Evolutionary conservation across 2,797 vertebrate species (phyloP), one percentile per base, ranked within the genome.

Genomic region (Peromyscus attwateri): DNA sequence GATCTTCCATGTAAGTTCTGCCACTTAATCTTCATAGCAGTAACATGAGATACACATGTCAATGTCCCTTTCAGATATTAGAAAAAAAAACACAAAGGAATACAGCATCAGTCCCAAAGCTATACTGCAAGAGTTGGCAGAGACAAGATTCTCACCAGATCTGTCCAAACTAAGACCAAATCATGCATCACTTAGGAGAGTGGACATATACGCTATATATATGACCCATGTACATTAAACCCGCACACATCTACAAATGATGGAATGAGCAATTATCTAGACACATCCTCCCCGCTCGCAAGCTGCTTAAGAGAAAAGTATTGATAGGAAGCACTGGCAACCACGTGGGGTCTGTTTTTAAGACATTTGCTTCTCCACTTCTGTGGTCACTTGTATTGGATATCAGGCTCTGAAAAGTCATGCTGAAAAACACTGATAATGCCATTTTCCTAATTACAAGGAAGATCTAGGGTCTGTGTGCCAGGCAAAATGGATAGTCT

Each of bases 301-400:
- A 55, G 25, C 89, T 92, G 43, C 29, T 29, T 27, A 94, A 83
- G 77, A 73, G 55, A 87, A 90, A 94, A 83, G 1, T 76, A 79
- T 3, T 60, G 49, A 87, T 17, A 49, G 19, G 81, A 40, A 40
- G 49, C 40, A 52, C 77, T 40, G 16, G 14, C 64, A 93, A 66
- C 29, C 17, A 64, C 31, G 70, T n/a, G 17, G 31, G 25, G 0
- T 64, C 64, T 68, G 14, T 83, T 70, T 85, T 91, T 60, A 79
- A 89, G 68, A 89, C 27, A 6, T 37, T 81, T 79, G 31, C 19
- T 70, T 43, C 21, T 25, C 40, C 3, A 29, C 6, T 12, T 16
- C 23, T 8, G 21, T 64, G n/a, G 43, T 37, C 5, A 37, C 31
- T 7, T 71, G 34, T 62, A 29, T n/a, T 25, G 25, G 1, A 1